Conservation (phyloP, 2,113 vertebrate genomes). For the Rafetus swinhoei region DNA sequence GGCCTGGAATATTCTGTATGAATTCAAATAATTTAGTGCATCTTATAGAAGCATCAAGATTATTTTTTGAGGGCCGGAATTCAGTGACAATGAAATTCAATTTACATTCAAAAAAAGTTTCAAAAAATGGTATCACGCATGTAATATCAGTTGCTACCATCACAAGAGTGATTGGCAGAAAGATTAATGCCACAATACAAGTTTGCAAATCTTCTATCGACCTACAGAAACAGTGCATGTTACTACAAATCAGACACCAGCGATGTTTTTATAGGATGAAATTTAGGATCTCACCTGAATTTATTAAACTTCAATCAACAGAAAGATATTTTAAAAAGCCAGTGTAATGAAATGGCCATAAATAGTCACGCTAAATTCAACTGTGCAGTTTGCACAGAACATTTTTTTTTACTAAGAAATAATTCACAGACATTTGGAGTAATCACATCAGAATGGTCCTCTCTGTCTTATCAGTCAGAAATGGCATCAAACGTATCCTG, state of each 20-base stretch:
- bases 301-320: neutral
- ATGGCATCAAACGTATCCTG: neutral
- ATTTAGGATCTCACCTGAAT: neutral
- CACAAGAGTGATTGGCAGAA: neutral
- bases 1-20: neutral
- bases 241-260: neutral
- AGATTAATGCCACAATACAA: neutral
- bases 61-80: neutral
- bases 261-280: neutral
- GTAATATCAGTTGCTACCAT: neutral
- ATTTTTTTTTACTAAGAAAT: neutral
- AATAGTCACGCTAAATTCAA: neutral
- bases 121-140: neutral
- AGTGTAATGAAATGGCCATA: neutral
- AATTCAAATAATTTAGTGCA: neutral
- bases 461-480: neutral
- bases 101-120: neutral
- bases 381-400: neutral
- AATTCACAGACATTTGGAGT: neutral
- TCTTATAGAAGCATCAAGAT: neutral
- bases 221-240: neutral
- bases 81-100: neutral
- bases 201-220: neutral
- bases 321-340: neutral
- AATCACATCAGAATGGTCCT: neutral